Conservation (phyloP, 2,113 vertebrate species). For the Sturnira hondurensis region DNA sequence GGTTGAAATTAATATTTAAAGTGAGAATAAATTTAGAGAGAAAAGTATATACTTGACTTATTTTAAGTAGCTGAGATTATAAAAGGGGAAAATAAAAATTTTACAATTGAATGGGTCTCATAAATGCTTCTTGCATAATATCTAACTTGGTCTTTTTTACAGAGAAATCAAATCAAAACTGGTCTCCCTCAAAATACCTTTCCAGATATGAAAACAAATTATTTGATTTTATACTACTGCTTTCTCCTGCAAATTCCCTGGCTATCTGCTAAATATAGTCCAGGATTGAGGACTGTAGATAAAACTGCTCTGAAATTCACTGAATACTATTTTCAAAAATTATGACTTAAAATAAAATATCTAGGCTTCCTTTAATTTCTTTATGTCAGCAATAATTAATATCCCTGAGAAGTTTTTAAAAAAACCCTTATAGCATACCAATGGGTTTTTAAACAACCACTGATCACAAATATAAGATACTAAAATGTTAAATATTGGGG, state of each 20-base stretch:
- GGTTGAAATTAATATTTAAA: not conserved
- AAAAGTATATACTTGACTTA: not conserved
- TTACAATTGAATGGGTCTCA: not conserved
- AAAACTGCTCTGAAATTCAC: not conserved
- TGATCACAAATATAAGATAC: not conserved
- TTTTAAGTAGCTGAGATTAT: not conserved
- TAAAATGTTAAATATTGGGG: conserved; percentile 22
- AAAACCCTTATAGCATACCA: not conserved
- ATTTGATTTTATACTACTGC: not conserved
- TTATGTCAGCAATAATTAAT: not conserved
- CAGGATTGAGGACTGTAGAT: not conserved
- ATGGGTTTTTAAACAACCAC: not conserved
- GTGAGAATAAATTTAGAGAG: not conserved
- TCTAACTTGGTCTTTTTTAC: not conserved
- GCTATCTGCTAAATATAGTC: not conserved
- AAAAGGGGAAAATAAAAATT: not conserved
- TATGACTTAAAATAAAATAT: not conserved
- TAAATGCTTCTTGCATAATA: not conserved
- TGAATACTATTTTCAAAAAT: not conserved
- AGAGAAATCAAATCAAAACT: conserved; percentile 26
- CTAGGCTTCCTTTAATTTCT: not conserved
- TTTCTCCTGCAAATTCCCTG: not conserved
- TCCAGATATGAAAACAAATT: not conserved
- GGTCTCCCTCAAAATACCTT: not conserved
- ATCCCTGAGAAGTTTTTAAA: not conserved